Percentiles rank a stretch among this genome's conserved stretches.
Evolutionary conservation across 2,888 invertebrate genomes (phyloP).

Genomic region (Eupithecia subumbrata): DNA sequence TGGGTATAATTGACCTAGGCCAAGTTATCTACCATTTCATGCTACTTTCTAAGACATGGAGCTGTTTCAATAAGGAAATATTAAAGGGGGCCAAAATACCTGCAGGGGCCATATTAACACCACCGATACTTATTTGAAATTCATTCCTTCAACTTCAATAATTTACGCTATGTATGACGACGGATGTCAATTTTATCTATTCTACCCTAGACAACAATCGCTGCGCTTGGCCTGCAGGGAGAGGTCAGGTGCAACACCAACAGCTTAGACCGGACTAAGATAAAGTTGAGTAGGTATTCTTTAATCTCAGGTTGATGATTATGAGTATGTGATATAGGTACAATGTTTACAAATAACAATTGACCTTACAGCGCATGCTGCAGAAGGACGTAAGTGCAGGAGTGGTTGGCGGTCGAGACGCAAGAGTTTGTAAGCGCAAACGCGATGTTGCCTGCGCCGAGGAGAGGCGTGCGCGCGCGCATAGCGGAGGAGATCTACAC

Average conservation of each 20-base stretch:
- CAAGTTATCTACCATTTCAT: no score
- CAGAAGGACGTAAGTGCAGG: constrained; percentile 31
- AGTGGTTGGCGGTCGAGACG: constrained; percentile 12
- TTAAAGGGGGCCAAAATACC: no score
- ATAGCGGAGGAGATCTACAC: constrained; percentile 70
- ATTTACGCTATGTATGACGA: no score
- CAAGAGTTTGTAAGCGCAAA: constrained; percentile 37
- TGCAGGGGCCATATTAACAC: no score
- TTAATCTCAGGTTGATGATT: neutral
- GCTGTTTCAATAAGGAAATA: no score
- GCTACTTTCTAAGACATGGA: no score
- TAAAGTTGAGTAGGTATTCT: neutral
- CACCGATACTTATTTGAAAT: no score
- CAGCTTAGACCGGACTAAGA: neutral
- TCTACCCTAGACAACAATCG: no score
- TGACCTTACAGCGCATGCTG: constrained; percentile 31
- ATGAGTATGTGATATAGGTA: neutral
- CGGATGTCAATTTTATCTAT: no score
- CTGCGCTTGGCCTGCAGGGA: neutral
- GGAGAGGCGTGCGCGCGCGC: constrained; percentile 59
- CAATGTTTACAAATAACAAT: constrained; percentile 34
- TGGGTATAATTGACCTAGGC: no score
- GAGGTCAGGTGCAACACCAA: neutral
- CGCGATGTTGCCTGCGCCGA: constrained; percentile 52
- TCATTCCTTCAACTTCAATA: no score